phyloP scores from a whole-genome alignment of 1,140 invertebrate species.

The Bombus confusus region DNA sequence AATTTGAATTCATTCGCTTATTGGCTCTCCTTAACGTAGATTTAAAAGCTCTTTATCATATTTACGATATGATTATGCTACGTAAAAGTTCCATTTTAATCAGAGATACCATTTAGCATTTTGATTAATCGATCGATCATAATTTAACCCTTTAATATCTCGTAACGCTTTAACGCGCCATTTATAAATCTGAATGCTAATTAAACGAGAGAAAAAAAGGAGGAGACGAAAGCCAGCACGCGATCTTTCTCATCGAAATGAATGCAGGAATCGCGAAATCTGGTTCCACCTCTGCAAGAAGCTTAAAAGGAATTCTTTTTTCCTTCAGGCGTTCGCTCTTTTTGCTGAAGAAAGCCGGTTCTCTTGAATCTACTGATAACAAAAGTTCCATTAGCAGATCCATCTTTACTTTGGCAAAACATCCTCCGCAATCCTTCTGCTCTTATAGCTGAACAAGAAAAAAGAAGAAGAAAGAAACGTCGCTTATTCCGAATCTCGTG shows the following conservation, averaged over 20 bases:
- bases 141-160: neutral
- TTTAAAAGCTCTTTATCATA: neutral
- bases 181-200: no score
- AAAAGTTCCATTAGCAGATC: slow-evolving; percentile 44
- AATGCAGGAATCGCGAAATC: neutral
- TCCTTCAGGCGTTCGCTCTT: neutral
- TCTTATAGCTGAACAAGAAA: neutral
- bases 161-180: neutral
- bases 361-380: slow-evolving; percentile 45
- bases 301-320: slow-evolving; percentile 12
- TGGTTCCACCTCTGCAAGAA: neutral
- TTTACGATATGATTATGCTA: neutral
- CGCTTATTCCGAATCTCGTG: neutral
- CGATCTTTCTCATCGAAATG: slow-evolving; percentile 2
- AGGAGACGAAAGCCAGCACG: neutral
- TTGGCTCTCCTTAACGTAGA: neutral
- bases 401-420: slow-evolving; percentile 41
- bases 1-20: no score
- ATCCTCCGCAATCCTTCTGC: neutral
- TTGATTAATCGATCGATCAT: neutral
- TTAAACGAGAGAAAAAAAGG: neutral
- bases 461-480: neutral
- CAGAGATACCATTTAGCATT: neutral
- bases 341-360: slow-evolving; percentile 9
- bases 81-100: neutral